phyloP scores from a whole-genome alignment of 2,797 vertebrate species.

The Masticophis lateralis region DNA sequence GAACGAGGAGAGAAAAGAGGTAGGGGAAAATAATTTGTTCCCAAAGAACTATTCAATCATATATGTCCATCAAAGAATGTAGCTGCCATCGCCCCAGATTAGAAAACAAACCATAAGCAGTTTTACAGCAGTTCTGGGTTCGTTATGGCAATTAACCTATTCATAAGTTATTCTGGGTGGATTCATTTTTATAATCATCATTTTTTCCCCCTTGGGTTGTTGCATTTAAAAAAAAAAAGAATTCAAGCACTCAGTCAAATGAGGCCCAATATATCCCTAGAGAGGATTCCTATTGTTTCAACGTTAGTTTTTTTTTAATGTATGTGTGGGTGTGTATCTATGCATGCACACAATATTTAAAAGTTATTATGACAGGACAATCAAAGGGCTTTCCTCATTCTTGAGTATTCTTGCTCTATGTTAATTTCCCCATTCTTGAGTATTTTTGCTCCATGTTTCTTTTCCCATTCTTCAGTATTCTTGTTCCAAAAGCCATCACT shows the following conservation, averaged over 20 bases:
- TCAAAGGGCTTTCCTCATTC: not conserved
- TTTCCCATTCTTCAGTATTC: too few relatives aligned
- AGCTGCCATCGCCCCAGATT: constrained; percentile 19
- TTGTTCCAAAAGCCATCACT: too few relatives aligned
- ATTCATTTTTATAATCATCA: not conserved
- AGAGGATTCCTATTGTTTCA: not conserved
- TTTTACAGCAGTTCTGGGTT: constrained; percentile 23
- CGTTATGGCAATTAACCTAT: constrained; percentile 39
- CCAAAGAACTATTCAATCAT: not conserved
- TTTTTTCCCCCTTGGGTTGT: not conserved
- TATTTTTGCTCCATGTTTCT: too few relatives aligned
- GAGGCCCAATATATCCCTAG: not conserved
- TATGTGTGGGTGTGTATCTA: not conserved
- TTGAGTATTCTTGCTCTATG: too few relatives aligned
- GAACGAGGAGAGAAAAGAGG: not conserved
- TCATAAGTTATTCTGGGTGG: constrained; percentile 5
- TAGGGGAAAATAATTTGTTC: not conserved
- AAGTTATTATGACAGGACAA: not conserved
- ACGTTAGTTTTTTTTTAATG: too few relatives aligned
- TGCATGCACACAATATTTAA: not conserved
- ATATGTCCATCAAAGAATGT: constrained; percentile 24
- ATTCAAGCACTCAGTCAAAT: not conserved
- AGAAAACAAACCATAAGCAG: constrained; percentile 17
- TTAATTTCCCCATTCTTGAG: too few relatives aligned
- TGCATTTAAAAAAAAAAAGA: not conserved